Base-by-base conservation (phyloP, 2,113 vertebrate genomes). In the Otis tarda region DNA sequence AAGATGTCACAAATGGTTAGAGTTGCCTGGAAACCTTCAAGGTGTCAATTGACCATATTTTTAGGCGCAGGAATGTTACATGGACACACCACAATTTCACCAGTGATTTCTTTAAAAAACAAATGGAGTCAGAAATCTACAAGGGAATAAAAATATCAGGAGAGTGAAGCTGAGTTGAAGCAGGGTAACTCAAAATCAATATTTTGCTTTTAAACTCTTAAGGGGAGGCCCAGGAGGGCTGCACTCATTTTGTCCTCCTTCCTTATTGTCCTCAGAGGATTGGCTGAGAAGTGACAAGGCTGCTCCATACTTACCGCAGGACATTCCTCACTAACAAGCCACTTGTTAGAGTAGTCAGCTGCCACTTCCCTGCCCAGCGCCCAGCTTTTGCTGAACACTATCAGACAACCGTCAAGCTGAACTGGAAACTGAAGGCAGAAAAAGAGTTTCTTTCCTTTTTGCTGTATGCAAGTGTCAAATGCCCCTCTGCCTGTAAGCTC, bases 141-240 rank as follows among this genome's bases (percentile, higher is more conserved):
- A 96, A 98, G 98, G 98, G 98, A 98, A 98, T 97, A 98, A 97
- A 98, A 98, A 97, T 97, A 98, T 88, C 98, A 98, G 95, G 97
- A 98, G 97, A 98, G 98, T 91, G 95, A 97, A 96, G 97, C 98
- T 97, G 97, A 98, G 98, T 98, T 98, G 98, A 98, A 98, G 98
- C 93, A 97, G 97, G 98, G 98, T 98, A 98, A 98, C 97, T 98
- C 97, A 98, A 98, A 99, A 99, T 99, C 98, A 99, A 99, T 99
- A 99, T 98, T 98, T 98, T 98, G 98, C 98, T 99, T 99, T 99
- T 99, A 99, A 98, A 98, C 98, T 98, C 97, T 98, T 98, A 98
- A 98, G 96, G 97, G 93, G 97, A 98, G 97, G 98, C 98, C 98
- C 98, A 98, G 87, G 97, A 98, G 98, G 98, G 97, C 98, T 97